Conservation (phyloP, 1,140 invertebrate genomes). For the Cepaea nemoralis region DNA sequence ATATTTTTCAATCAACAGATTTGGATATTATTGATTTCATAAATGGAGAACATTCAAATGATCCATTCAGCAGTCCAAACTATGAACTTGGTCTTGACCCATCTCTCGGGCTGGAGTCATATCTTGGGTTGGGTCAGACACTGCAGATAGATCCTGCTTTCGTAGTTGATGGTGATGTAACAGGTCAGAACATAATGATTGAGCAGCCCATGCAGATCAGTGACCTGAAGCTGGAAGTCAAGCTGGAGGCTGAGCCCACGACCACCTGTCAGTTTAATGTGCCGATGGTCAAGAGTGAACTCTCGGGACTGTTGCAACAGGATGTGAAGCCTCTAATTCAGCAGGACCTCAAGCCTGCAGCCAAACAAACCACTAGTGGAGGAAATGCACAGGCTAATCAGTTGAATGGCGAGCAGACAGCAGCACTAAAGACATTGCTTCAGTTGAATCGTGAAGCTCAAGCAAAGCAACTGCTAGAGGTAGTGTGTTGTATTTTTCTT, state of each 20-base stretch:
- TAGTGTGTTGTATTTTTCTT: no score
- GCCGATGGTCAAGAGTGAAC: not conserved
- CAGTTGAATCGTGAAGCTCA: slow-evolving; percentile 42
- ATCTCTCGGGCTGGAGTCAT: slow-evolving; percentile 7
- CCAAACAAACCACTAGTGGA: not conserved
- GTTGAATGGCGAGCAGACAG: slow-evolving; percentile 23
- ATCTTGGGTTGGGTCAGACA: slow-evolving; percentile 13
- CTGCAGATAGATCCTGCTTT: slow-evolving; percentile 9
- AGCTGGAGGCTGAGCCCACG: not conserved
- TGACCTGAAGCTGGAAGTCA: slow-evolving; percentile 7
- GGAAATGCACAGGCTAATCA: not conserved
- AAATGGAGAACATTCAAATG: not conserved
- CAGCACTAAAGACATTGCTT: slow-evolving; percentile 47
- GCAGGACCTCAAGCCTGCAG: not conserved
- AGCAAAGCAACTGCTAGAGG: slow-evolving; percentile 41
- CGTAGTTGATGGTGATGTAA: slow-evolving; percentile 1
- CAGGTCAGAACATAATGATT: not conserved
- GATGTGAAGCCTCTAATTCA: slow-evolving; percentile 15
- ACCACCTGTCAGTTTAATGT: not conserved
- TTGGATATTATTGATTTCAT: slow-evolving; percentile 32
- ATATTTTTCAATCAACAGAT: slow-evolving; percentile 21
- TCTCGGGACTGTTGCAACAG: slow-evolving; percentile 7
- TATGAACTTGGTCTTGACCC: slow-evolving; percentile 28
- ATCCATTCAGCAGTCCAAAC: slow-evolving; percentile 18
- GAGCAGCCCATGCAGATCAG: not conserved